Conservation (phyloP, 2,797 vertebrate genomes). For the Meriones psammophilus region DNA sequence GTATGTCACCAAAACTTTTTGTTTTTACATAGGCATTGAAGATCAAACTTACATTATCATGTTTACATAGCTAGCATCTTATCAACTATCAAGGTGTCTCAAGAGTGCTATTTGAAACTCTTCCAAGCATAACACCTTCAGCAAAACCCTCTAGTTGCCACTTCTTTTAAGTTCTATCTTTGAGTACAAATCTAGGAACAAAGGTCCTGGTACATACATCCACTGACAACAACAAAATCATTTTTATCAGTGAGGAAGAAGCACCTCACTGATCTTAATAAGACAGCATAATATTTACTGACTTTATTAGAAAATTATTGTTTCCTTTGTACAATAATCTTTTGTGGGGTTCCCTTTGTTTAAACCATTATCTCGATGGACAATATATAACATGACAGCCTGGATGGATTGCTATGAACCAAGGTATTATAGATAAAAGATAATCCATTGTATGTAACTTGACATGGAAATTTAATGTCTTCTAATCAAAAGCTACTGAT, state of each 20-base stretch:
- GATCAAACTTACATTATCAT: background rate
- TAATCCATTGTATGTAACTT: background rate
- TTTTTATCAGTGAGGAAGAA: background rate
- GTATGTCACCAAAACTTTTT: background rate
- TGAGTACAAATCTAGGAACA: background rate
- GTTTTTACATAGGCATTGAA: background rate
- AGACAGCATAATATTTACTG: background rate
- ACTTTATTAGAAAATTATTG: slow-evolving; percentile 33
- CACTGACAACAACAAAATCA: background rate
- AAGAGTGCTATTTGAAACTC: background rate
- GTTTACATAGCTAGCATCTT: background rate
- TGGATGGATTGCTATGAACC: background rate
- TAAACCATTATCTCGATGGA: background rate
- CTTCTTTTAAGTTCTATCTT: background rate
- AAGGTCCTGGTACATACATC: background rate
- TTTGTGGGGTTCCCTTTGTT: background rate
- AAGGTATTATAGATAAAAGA: background rate
- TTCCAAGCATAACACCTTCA: background rate
- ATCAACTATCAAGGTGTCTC: background rate
- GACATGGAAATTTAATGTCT: background rate
- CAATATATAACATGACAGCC: background rate
- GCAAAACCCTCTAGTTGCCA: background rate
- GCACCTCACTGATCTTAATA: background rate
- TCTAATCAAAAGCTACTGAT: background rate
- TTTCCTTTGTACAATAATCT: slow-evolving; percentile 11